Evolutionary conservation across 2,888 invertebrate genomes (phyloP), one percentile per base, ranked within the genome.

Genomic region (Neuroscelio doddi): DNA sequence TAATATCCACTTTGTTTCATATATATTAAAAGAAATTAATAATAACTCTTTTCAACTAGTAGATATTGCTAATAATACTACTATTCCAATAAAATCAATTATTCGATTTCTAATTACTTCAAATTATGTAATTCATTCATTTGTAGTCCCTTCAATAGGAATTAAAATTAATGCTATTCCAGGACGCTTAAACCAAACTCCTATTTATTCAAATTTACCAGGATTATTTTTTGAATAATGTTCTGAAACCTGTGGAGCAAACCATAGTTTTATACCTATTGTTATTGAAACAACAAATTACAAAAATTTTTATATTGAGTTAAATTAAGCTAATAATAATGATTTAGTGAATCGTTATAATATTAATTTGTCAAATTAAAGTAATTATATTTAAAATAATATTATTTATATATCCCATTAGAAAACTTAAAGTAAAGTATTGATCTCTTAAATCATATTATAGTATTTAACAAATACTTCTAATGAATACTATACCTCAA

Each of bases 181-280:
- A 0, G 90, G 90, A 0, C 90, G 90, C 34, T 71, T 90, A 81
- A 90, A 90, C 73, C 89, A 90, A 89, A 86, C 85, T 78, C 88
- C 4, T 9, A 30, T 91, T 7, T 41, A 24, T n/a, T 10, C 38
- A 7, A 5, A 7, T 5, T 17, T 15, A 17, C 2, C 90, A 0
- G 91, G 92, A 36, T 74, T 92, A 80, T 90, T 87, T 84, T 92
- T 85, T 85, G 92, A 92, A 0, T 92, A 93, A 89, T 93, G 92
- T 81, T 93, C 92, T 73, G 92, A 93, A 89, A 92, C 93, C 86
- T 93, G 92, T 86, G 92, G 92, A 0, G 88, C 90, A 50, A 92
- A 93, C 81, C 92, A 93, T 83, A 91, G 91, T 59, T 93, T 93
- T 88, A 93, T 93, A 86, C 92, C 92, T 27, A 92, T 92, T 88